Base-by-base conservation (phyloP, 2,113 vertebrate genomes). In the Tupaia tana region DNA sequence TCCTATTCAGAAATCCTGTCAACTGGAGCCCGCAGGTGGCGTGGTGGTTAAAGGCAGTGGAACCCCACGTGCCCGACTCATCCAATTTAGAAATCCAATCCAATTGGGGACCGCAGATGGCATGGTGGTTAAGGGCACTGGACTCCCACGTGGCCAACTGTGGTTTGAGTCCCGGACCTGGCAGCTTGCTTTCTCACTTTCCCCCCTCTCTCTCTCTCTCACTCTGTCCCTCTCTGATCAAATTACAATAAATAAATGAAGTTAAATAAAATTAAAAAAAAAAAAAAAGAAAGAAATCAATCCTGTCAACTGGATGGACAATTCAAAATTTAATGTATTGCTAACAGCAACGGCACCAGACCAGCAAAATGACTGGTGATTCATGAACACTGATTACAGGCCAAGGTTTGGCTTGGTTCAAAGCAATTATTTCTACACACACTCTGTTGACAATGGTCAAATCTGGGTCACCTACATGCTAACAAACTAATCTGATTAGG, bases 401-500 rank as follows among this genome's bases (percentile, higher is more conserved):
- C 22, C 56, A 63, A 18, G 34, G 31, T 18, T 82, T 87, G 24
- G 52, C 77, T 61, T 85, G 61, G 54, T 43, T 94, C 89, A 73
- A 58, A 93, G 89, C 43, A 67, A 70, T 74, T 43, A 54, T n/a
- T 85, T 83, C 69, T 59, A 73, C 74, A 64, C 22, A 73, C 74
- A 64, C 22, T 64, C 73, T 73, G 80, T 11, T 84, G 74, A 52
- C 20, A 63, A 70, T 5, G 5, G 71, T 73, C 22, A 90, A 64
- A 90, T 79, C 1, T 71, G 61, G 91, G 86, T 86, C 78, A 75
- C 11, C 27, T 24, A 29, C 54, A 78, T 9, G 10, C 64, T 20
- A 82, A 69, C 91, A 92, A 91, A 58, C 87, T 95, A 86, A 84
- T 69, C 61, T 84, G 66, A 84, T 80, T 77, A 93, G 69, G 71